Base-by-base conservation (phyloP, 2,888 invertebrate species). In the Drosophila sordidapex region DNA sequence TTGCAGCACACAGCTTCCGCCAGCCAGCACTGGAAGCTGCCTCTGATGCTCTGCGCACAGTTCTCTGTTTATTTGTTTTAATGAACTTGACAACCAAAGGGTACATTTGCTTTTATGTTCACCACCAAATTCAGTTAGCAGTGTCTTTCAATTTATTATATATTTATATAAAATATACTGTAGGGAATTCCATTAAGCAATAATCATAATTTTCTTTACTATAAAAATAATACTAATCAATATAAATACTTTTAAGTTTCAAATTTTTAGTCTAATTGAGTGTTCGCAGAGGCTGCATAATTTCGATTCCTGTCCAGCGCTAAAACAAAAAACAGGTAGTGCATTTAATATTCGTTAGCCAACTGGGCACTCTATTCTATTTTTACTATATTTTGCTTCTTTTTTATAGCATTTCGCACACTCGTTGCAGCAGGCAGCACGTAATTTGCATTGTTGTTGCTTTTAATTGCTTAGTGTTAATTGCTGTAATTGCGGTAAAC, bases 401-500 rank as follows among this genome's bases (percentile, higher is more conserved):
- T 36, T 62, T 77, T 69, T 74, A 72, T 15, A 38, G 78, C 73
- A 57, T 67, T 76, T 74, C 43, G 76, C 74, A 70, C 79, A 73
- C 82, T 70, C 81, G 65, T 83, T 71, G 79, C 89, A 77, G 65
- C 89, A 75, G 65, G 75, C 72, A 79, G 87, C 87, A 87, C 85
- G 89, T 87, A 85, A 85, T 85, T 85, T 85, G 85, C 89, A 87
- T 89, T 87, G 87, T 88, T 90, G 90, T 81, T 87, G 90, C 79
- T 43, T 87, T 89, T 87, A 87, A 87, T 87, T 87, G 90, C 87
- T 87, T 87, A 86, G 87, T 87, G 87, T 87, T 87, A 87, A 87
- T 87, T 87, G 87, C 81, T 80, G 87, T 90, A 87, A 87, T 87
- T 87, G 87, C 87, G 90, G 89, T 82, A 80, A 83, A 86, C 86